Base-by-base conservation (phyloP, 2,888 invertebrate genomes). In the Linnaemya vulpina region DNA sequence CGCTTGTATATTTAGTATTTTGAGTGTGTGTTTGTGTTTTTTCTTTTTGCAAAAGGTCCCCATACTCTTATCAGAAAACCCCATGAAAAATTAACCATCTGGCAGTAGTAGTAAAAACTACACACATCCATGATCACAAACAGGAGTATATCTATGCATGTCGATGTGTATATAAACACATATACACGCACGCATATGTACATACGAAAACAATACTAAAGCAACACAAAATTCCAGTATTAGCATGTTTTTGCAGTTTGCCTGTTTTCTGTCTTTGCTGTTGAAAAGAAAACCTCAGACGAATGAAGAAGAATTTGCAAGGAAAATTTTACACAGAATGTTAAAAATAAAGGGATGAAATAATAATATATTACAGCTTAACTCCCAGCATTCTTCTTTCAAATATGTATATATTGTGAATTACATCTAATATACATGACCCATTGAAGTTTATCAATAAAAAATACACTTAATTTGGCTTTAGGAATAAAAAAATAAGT, bases 1-100 rank as follows among this genome's bases (percentile, higher is more conserved):
- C 92, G 90, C 90, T 89, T 91, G 90, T 90, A 90, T 90, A 91
- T 89, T 91, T 90, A 89, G 88, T 89, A 89, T 90, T 89, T 87
- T 88, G 53, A 46, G 40, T 55, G 11, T 58, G 53, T 55, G 40
- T 55, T 11, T 58, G 51, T 77, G 38, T 55, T 17, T 58, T 53
- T 77, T 49, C 15, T 70, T 74, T 81, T 51, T 62, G 76, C 75
- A 71, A 71, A 80, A 71, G 58, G 71, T 67, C 71, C 82, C 87
- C 87, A 71, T 74, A 76, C 82, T 82, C 85, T 85, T 83, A 86
- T 83, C 80, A 82, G 84, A 83, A 79, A 83, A 82, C 67, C 71
- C 75, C 58, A 74, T 73, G 68, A 73, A 84, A 81, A 70, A 70
- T 81, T 71, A 76, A 80, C 79, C 80, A 81, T 81, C 80, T 77